phyloP scores from a whole-genome alignment of 2,888 invertebrate genomes.

The Aporophyla nigra region DNA sequence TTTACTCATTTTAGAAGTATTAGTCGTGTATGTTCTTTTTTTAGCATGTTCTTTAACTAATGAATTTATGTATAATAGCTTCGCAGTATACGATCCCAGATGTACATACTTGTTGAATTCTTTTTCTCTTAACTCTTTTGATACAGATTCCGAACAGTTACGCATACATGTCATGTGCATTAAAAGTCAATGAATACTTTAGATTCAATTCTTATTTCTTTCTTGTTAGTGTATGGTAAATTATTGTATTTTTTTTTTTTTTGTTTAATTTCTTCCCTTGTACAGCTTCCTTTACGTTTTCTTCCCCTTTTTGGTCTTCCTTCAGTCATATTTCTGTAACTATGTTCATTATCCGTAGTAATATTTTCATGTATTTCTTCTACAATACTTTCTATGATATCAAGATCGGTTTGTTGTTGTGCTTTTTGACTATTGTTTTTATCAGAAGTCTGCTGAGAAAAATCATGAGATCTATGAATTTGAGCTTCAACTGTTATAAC shows the following conservation, averaged over 20 bases:
- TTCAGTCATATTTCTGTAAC: slow-evolving; percentile 12
- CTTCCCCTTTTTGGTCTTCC: slow-evolving; percentile 26
- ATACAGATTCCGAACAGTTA: slow-evolving; percentile 28
- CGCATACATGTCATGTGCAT: slow-evolving; percentile 27
- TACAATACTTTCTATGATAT: slow-evolving; percentile 13
- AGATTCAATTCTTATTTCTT: slow-evolving; percentile 24
- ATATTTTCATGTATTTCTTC: slow-evolving; percentile 11
- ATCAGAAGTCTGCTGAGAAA: slow-evolving; percentile 13
- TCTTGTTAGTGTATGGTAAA: slow-evolving; percentile 26
- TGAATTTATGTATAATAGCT: slow-evolving; percentile 31
- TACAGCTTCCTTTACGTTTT: slow-evolving; percentile 20
- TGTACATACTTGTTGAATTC: slow-evolving; percentile 28
- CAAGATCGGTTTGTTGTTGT: slow-evolving; percentile 12
- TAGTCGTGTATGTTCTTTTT: slow-evolving; percentile 23
- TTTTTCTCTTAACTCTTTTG: slow-evolving; percentile 29
- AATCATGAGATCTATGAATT: slow-evolving; percentile 15
- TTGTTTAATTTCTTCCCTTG: slow-evolving; percentile 23
- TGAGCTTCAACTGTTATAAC: slow-evolving; percentile 15
- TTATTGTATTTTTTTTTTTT: slow-evolving; percentile 31
- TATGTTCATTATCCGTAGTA: slow-evolving; percentile 15
- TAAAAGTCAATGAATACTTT: slow-evolving; percentile 34
- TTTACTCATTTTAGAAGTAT: slow-evolving; percentile 20
- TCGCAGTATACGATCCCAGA: slow-evolving; percentile 25
- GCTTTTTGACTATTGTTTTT: slow-evolving; percentile 11
- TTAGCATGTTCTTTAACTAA: slow-evolving; percentile 23